These are phyloP conservation scores for Eulimnadia texana DNA, from an alignment of 1,140 invertebrate species.

Conservation along the genomic window DNA sequence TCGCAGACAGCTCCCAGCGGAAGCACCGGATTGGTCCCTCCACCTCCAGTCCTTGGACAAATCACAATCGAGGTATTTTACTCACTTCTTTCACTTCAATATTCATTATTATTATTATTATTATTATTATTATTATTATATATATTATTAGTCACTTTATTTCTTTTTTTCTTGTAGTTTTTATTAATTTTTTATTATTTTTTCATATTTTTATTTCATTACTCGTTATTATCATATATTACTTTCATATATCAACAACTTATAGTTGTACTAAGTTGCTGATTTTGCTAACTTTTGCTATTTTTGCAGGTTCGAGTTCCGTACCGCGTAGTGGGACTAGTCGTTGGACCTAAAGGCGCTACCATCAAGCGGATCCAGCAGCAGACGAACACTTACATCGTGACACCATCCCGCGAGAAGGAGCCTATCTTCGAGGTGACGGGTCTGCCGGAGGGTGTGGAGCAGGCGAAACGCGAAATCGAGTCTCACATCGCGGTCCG, in stretches of 20 bases:
- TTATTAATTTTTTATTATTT: too few relatives aligned
- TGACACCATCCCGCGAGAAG: slow-evolving; percentile 93
- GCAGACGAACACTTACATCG: slow-evolving; percentile 98
- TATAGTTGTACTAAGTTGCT: too few relatives aligned
- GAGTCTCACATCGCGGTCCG: slow-evolving; percentile 93
- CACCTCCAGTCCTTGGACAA: slow-evolving; percentile 73
- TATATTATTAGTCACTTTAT: background rate
- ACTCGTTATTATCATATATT: too few relatives aligned
- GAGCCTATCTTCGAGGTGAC: slow-evolving; percentile 98
- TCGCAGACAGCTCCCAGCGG: slow-evolving; percentile 16
- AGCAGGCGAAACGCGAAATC: slow-evolving; percentile 86
- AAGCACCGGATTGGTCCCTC: slow-evolving; percentile 39
- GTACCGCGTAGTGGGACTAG: slow-evolving; percentile 95
- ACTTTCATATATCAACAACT: too few relatives aligned
- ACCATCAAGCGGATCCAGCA: slow-evolving; percentile 99
- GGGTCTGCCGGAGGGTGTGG: slow-evolving; percentile 89
- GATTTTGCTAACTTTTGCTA: too few relatives aligned
- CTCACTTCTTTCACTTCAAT: background rate
- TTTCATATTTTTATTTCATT: too few relatives aligned
- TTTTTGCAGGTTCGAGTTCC: slow-evolving; percentile 75
- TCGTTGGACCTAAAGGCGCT: slow-evolving; percentile 96
- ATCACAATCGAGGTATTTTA: slow-evolving; percentile 64
- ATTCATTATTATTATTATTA: too few relatives aligned
- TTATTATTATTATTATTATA: background rate
- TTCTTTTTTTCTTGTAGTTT: background rate